Base-by-base conservation (phyloP, 2,797 vertebrate species). In the Bucorvus abyssinicus region DNA sequence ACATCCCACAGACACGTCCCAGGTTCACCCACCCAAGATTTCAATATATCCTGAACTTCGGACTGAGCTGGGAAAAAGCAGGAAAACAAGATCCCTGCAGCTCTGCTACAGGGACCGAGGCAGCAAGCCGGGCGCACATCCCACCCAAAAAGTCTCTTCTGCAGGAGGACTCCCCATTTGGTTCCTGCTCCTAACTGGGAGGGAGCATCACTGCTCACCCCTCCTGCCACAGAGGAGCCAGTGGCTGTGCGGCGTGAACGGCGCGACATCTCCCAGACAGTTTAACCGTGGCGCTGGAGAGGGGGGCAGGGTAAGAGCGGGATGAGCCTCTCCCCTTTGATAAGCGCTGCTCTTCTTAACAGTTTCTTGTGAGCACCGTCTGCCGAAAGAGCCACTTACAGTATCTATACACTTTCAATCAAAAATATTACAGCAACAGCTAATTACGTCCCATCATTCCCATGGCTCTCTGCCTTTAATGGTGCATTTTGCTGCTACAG, bases 381-480 rank as follows among this genome's bases (percentile, higher is more conserved):
- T 94, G 91, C 88, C 11, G 0, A 80, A 87, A 83, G 88, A 90
- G 89, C 76, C 3, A 29, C 87, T 93, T 77, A 53, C 84, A 63
- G 70, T 63, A 95, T 84, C 94, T 94, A 92, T 63, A 87, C 14
- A 52, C 69, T 32, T 91, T 97, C 96, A 94, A 94, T 97, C 95
- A 95, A 96, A 97, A 97, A 93, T 87, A 94, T 96, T 96, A 97
- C 63, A 82, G 97, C 92, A 96, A 92, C 95, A 96, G 89, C 96
- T 97, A 97, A 89, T 96, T 95, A 98, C 29, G 16, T 81, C 56
- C 96, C 89, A 89, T 91, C 93, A 93, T 87, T 95, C 89, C 94
- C 89, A 87, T 73, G 70, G 91, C 93, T 94, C 92, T 97, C 93
- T 96, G 94, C 95, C 86, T 91, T 94, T 94, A 73, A 82, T 49